Conservation (phyloP, 1,140 invertebrate species). For the Penaeus vannamei region DNA sequence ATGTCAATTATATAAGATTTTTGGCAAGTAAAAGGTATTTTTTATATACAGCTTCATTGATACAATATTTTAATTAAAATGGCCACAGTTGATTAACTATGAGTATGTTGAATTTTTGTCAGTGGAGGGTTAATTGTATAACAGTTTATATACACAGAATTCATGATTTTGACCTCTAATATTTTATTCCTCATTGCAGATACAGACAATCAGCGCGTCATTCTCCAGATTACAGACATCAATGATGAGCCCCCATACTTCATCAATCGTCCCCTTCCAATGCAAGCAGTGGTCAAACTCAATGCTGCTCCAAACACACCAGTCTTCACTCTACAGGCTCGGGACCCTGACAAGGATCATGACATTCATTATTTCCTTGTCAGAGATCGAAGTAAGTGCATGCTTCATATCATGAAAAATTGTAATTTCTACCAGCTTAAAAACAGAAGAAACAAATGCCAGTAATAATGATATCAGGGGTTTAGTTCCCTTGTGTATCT, state of each 20-base stretch:
- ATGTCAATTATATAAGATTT: too few species aligned
- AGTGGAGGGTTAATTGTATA: background rate
- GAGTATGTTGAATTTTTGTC: too few species aligned
- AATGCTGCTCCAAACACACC: conserved; percentile 95
- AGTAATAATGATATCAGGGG: background rate
- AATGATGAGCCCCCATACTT: conserved; percentile 97
- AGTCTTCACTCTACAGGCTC: conserved; percentile 95
- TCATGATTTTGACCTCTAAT: background rate
- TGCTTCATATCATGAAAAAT: background rate
- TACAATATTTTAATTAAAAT: too few species aligned
- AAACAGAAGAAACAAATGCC: background rate
- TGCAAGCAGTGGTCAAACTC: conserved; percentile 95
- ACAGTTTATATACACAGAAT: background rate
- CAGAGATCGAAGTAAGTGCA: conserved; percentile 82
- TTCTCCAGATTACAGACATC: conserved; percentile 95
- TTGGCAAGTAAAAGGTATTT: too few species aligned
- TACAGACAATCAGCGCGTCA: conserved; percentile 94
- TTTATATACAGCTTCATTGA: too few species aligned
- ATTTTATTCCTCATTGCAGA: conserved; percentile 75
- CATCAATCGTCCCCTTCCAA: conserved; percentile 93
- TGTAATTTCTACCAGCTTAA: background rate
- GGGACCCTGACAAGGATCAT: conserved; percentile 94
- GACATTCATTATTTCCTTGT: conserved; percentile 97
- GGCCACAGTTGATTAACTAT: too few species aligned
- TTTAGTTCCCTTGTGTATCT: background rate